Base-by-base conservation (phyloP, 2,797 vertebrate genomes). In the Cryptoblepharus egeriae region DNA sequence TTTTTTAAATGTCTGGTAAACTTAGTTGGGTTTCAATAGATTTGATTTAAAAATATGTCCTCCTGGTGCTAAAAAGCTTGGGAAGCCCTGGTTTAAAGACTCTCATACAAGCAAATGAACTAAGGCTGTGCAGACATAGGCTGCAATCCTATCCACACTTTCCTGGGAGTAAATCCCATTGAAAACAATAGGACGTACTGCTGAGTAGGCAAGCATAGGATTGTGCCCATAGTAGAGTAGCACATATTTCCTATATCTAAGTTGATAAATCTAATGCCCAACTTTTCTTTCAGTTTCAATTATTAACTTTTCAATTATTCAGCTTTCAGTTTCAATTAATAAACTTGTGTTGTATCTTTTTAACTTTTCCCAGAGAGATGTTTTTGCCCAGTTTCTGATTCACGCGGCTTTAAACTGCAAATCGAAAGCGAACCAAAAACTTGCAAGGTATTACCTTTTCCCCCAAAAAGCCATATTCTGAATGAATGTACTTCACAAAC, bases 351-450 rank as follows among this genome's bases (percentile, higher is more conserved):
- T 67, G 37, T 3, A 78, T 84, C 80, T 81, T 55, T 12, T n/a
- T 75, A 39, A 45, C 1, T 13, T 85, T 80, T 93, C 93, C 26
- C 95, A 99, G 99, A 98, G 98, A 89, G 99, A 99, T 12, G 0
- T 99, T 94, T 98, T 99, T 96, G 97, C 90, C 93, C 98, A 97
- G 88, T 86, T 99, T 24, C 80, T 99, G 63, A 97, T 99, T 85
- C 97, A 98, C 8, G 96, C 97, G 0, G 97, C 97, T 81, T 90
- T 99, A 78, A 98, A 97, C 85, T 98, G 97, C 0, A 94, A 96
- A 57, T 95, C 96, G 10, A 94, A 95, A 68, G 85, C 86, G 69
- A 96, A 98, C 89, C 95, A 86, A 90, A 97, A 96, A 52, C 94
- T 98, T 88, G 97, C 97, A 76, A 97, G 97, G 98, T 99, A 9